phyloP scores from a whole-genome alignment of 2,113 vertebrate species.

The Perca flavescens region DNA sequence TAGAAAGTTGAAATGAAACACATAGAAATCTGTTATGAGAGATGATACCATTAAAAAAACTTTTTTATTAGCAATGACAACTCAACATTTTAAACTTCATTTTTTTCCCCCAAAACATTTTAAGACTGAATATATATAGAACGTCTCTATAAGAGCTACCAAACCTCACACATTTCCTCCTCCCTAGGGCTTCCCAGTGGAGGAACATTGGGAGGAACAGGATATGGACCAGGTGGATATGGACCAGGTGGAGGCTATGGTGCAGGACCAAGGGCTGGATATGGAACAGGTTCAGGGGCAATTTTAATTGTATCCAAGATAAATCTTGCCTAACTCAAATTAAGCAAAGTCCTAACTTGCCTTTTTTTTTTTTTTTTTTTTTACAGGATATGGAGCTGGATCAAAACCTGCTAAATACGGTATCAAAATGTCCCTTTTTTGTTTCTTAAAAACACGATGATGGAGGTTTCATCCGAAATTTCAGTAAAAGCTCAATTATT shows the following conservation, averaged over 20 bases:
- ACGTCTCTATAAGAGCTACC: not conserved
- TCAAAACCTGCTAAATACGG: constrained; percentile 83
- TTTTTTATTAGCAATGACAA: no score
- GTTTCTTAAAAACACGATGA: not conserved
- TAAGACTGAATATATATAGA: not conserved
- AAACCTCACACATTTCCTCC: not conserved
- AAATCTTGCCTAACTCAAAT: not conserved
- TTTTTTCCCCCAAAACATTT: not conserved
- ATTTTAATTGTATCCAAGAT: not conserved
- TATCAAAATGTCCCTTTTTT: constrained; percentile 34
- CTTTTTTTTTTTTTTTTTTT: no score
- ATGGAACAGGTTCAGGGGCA: constrained; percentile 71
- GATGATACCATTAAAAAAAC: no score
- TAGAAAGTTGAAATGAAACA: no score
- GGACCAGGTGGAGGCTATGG: constrained; percentile 66
- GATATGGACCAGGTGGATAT: constrained; percentile 71
- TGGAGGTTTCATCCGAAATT: not conserved
- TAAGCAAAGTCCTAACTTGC: not conserved
- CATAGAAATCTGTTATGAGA: no score
- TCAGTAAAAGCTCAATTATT: not conserved
- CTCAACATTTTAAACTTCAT: not conserved
- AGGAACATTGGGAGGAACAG: constrained; percentile 52
- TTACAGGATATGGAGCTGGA: constrained; percentile 75
- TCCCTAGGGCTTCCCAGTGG: constrained; percentile 52
- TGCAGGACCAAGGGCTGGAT: constrained; percentile 68